Evolutionary conservation across 2,113 vertebrate species (phyloP).

Genomic region (Calidris pugnax): DNA sequence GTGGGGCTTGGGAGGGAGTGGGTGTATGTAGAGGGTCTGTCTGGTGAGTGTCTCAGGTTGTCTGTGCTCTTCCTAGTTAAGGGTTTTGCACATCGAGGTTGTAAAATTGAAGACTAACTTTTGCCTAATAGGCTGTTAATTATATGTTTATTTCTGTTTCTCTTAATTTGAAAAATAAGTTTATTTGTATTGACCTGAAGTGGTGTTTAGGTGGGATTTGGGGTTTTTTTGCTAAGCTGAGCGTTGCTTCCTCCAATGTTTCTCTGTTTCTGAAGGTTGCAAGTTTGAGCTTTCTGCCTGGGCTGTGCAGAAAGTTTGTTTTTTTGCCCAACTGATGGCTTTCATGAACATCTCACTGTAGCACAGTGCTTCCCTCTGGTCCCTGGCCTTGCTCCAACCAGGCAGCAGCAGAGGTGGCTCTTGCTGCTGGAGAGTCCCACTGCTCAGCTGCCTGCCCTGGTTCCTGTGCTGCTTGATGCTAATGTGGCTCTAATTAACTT

Average conservation of each 20-base stretch:
- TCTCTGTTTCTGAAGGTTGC: neutral
- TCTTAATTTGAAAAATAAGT: neutral
- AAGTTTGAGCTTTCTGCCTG: neutral
- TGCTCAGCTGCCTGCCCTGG: neutral
- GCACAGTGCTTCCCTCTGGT: neutral
- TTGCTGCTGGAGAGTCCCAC: neutral
- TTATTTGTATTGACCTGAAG: neutral
- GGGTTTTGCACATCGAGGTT: neutral
- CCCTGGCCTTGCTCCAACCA: neutral
- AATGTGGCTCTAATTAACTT: neutral
- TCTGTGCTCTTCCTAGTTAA: neutral
- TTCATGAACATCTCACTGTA: fast-evolving
- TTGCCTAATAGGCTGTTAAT: neutral
- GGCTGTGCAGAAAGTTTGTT: neutral
- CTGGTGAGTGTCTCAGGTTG: neutral
- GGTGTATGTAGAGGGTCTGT: neutral
- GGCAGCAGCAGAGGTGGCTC: neutral
- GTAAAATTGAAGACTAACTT: neutral
- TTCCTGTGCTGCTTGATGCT: neutral
- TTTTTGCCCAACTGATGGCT: neutral
- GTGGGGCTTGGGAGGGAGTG: neutral
- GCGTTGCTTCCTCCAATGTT: neutral
- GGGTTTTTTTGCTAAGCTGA: neutral
- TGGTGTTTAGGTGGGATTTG: neutral
- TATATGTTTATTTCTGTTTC: neutral